Base-by-base conservation (phyloP, 2,113 vertebrate species). In the Macrotis lagotis region DNA sequence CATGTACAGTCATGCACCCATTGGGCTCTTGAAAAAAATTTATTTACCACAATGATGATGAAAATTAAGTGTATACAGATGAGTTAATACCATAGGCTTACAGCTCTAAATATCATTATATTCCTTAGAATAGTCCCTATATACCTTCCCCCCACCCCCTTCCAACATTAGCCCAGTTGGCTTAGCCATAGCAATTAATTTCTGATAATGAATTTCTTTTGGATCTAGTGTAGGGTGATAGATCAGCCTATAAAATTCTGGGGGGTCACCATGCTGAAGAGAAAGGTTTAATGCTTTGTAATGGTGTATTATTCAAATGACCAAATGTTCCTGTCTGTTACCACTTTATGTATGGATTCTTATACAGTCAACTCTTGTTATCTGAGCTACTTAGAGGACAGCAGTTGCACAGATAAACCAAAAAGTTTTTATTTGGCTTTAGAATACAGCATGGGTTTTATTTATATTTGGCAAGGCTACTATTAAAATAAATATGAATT, bases 341-440 rank as follows among this genome's bases (percentile, higher is more conserved):
- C 50, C 92, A 91, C 95, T 89, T 52, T 94, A 92, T 91, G 94
- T 96, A 93, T 48, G 95, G 96, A 96, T 83, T 91, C 90, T 14
- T 50, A 93, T 59, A 94, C 24, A 92, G 48, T 94, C 51, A 93
- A 88, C 91, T 96, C 89, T 95, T 96, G 89, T 96, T 96, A 94
- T 96, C 49, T 97, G 51, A 96, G 44, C 88, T 93, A 94, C 88
- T 92, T 92, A 92, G 91, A 90, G 31, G 91, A 91, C 91, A 94
- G 55, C 94, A 37, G 92, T 91, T 96, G 94, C 59, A 93, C 50
- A 95, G 89, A 92, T 11, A 96, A 94, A 59, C 26, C 51, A 90
- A 96, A 97, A 94, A 48, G 6, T 95, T 93, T 96, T 96, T 94
- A 55, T n/a, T 96, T 93, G 92, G 90, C 95, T 92, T 66, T 90